phyloP scores from a whole-genome alignment of 2,888 invertebrate genomes.

The Alsophila aescularia region DNA sequence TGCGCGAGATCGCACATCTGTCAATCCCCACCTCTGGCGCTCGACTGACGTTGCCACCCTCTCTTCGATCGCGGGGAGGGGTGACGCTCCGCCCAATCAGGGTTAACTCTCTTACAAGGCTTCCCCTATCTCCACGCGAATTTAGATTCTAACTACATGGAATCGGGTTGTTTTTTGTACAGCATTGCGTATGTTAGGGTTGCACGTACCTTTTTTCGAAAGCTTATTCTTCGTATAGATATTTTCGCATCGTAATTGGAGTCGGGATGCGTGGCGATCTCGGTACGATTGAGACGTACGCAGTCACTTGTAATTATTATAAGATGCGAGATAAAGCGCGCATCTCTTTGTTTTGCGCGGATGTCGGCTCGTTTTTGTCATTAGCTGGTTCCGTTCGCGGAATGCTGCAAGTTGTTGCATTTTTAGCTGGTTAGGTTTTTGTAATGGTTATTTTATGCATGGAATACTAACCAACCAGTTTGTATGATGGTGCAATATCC shows the following conservation, averaged over 20 bases:
- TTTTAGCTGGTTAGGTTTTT: slow-evolving; percentile 6
- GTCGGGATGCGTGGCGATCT: slow-evolving; percentile 56
- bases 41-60: slow-evolving; percentile 71
- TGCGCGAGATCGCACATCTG: slow-evolving; percentile 68
- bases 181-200: slow-evolving; percentile 51
- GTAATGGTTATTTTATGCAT: slow-evolving; percentile 21
- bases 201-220: slow-evolving; percentile 58
- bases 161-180: background rate
- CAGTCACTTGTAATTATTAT: slow-evolving; percentile 79
- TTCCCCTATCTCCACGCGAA: slow-evolving; percentile 28
- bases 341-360: slow-evolving; percentile 40
- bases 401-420: slow-evolving; percentile 11
- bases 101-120: slow-evolving; percentile 42
- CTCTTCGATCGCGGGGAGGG: slow-evolving; percentile 44
- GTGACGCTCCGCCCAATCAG: slow-evolving; percentile 54
- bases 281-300: slow-evolving; percentile 72
- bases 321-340: slow-evolving; percentile 74
- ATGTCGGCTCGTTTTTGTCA: slow-evolving; percentile 32
- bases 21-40: slow-evolving; percentile 74
- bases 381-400: slow-evolving; percentile 26
- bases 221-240: slow-evolving; percentile 69
- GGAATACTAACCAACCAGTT: slow-evolving; percentile 1
- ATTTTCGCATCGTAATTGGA: slow-evolving; percentile 77
- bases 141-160: slow-evolving; percentile 41
- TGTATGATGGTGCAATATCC: background rate